Conservation (phyloP, 23 tunicate species). For the Trididemnum clinides region DNA sequence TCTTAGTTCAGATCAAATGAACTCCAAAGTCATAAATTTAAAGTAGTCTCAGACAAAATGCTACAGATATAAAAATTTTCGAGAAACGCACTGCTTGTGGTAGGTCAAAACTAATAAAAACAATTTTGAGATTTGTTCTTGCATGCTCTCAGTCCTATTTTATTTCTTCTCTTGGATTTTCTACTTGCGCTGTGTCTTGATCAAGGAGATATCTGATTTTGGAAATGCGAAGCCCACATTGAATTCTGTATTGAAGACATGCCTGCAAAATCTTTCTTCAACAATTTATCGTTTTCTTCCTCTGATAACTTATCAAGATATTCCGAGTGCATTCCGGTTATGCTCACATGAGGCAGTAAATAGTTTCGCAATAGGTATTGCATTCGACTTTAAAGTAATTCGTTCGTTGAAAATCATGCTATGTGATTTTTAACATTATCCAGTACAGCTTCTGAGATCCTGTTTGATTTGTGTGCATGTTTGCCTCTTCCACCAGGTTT, state of each 20-base stretch:
- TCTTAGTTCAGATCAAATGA: background rate
- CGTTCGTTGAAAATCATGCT: too few relatives aligned
- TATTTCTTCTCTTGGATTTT: background rate
- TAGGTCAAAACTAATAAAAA: background rate
- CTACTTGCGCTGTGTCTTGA: background rate
- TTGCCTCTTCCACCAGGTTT: too few relatives aligned
- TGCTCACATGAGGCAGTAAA: too few relatives aligned
- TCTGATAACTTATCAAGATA: too few relatives aligned
- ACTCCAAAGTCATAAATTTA: background rate
- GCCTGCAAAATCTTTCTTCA: too few relatives aligned
- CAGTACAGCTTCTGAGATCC: too few relatives aligned
- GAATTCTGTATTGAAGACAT: background rate
- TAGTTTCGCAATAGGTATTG: too few relatives aligned
- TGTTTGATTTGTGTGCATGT: too few relatives aligned
- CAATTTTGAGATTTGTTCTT: background rate
- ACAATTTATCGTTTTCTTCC: too few relatives aligned
- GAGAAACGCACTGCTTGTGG: background rate
- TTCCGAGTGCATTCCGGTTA: too few relatives aligned
- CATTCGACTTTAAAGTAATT: too few relatives aligned
- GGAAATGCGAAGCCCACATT: background rate
- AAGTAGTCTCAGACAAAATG: background rate
- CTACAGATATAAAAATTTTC: background rate
- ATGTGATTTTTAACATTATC: too few relatives aligned
- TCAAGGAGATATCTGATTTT: background rate
- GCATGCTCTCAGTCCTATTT: background rate